Percentiles rank a stretch among this genome's conserved stretches.
These are phyloP conservation scores for Callopanchax toddi DNA, from an alignment of 2,113 vertebrate genomes.

Conservation along the genomic window DNA sequence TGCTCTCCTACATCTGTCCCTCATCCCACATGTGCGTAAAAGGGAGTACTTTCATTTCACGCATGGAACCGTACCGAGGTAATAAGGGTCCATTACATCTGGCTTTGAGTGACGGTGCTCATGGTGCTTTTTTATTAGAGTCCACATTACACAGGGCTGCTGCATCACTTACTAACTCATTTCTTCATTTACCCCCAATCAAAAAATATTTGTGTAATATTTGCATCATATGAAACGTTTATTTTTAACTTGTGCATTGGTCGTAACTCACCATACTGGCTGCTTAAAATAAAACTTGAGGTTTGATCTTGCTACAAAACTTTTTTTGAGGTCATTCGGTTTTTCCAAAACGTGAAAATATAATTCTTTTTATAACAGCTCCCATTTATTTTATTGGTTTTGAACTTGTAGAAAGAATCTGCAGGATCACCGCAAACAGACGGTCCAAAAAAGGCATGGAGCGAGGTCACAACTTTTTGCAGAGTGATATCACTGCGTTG, in stretches of 20 bases:
- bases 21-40: conserved; percentile 15
- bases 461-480: conserved; percentile 25
- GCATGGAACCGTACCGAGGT: conserved; percentile 47
- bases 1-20: conserved; percentile 5
- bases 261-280: too few relatives aligned
- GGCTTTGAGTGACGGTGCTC: conserved; percentile 49
- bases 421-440: background rate
- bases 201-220: background rate
- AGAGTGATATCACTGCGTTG: conserved; percentile 55
- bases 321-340: too few relatives aligned
- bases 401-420: conserved; percentile 5
- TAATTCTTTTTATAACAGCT: too few relatives aligned
- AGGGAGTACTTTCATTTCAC: conserved; percentile 64
- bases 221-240: background rate
- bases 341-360: too few relatives aligned
- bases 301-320: too few relatives aligned
- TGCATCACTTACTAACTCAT: background rate
- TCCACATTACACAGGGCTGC: conserved; percentile 13
- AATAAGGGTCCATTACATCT: conserved; percentile 60
- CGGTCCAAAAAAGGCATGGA: conserved; percentile 17
- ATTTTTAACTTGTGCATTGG: background rate
- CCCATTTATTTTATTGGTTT: too few relatives aligned
- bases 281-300: too few relatives aligned
- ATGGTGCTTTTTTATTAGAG: conserved; percentile 58
- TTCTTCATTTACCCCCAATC: background rate